These are phyloP conservation scores for Clitarchus hookeri DNA, from an alignment of 2,888 invertebrate genomes.

Conservation along the genomic window DNA sequence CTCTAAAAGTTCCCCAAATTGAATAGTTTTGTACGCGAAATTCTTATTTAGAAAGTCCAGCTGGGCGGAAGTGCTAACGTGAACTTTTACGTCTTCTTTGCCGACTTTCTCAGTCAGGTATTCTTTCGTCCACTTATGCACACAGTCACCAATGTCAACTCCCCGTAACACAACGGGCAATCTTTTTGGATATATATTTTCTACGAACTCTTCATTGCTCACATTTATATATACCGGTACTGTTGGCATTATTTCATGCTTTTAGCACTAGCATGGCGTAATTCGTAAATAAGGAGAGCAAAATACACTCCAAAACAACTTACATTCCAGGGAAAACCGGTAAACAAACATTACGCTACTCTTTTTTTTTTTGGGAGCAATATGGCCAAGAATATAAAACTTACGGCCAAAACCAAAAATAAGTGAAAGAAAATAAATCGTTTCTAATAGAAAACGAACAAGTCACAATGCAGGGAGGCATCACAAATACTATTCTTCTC, in stretches of 20 bases:
- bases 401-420: no score
- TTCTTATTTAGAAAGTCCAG: conserved; percentile 60
- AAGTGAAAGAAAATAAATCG: no score
- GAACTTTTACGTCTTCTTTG: conserved; percentile 55
- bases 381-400: no score
- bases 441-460: no score
- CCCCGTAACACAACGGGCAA: conserved; percentile 54
- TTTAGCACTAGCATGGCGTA: no score
- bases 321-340: no score
- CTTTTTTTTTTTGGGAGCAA: no score
- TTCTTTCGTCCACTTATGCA: conserved; percentile 55
- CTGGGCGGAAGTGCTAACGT: conserved; percentile 54
- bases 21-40: conserved; percentile 57
- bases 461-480: no score
- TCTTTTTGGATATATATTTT: conserved; percentile 38
- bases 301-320: no score
- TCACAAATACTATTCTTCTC: no score
- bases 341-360: no score
- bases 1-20: conserved; percentile 54
- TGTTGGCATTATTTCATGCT: background rate
- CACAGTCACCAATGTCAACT: conserved; percentile 56
- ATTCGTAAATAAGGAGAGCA: no score
- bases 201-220: conserved; percentile 23
- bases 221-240: conserved; percentile 46
- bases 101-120: conserved; percentile 53